Evolutionary conservation across 2,113 vertebrate species (phyloP).

Genomic region (Anser brachyrhynchus): DNA sequence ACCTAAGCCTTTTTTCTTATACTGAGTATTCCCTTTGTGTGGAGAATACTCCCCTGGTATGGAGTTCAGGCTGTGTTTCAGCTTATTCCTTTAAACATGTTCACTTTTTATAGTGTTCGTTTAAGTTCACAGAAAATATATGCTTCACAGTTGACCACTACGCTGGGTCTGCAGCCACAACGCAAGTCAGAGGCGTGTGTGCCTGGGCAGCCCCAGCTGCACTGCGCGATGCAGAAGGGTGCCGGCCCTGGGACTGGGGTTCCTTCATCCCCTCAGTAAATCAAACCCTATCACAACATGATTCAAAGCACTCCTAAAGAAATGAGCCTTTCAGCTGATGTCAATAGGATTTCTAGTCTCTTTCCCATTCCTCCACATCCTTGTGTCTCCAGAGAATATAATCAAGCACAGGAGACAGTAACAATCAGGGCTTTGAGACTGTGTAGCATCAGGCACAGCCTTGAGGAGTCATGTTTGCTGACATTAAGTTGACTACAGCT

Average conservation of each 20-base stretch:
- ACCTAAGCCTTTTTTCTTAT: background rate
- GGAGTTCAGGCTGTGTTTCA: background rate
- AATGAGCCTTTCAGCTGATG: constrained; percentile 17
- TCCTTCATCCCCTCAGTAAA: background rate
- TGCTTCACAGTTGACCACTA: background rate
- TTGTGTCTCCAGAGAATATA: background rate
- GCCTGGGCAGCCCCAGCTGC: too few species aligned
- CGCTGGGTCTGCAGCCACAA: background rate
- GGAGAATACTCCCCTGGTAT: background rate
- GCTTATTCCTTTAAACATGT: background rate
- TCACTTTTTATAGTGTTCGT: background rate
- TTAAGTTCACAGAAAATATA: background rate
- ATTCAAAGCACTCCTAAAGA: background rate
- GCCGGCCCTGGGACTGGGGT: background rate
- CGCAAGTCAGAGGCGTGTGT: rapidly evolving
- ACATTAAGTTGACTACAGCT: constrained; percentile 36
- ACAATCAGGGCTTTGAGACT: background rate
- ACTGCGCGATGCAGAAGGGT: background rate
- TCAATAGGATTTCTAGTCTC: background rate
- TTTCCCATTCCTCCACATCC: background rate
- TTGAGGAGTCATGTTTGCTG: constrained; percentile 45
- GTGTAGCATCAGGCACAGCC: constrained; percentile 12
- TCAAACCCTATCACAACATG: background rate
- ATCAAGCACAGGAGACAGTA: background rate
- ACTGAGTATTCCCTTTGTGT: background rate